These are phyloP conservation scores for Toxostoma redivivum DNA, from an alignment of 2,113 vertebrate genomes.

Conservation along the genomic window DNA sequence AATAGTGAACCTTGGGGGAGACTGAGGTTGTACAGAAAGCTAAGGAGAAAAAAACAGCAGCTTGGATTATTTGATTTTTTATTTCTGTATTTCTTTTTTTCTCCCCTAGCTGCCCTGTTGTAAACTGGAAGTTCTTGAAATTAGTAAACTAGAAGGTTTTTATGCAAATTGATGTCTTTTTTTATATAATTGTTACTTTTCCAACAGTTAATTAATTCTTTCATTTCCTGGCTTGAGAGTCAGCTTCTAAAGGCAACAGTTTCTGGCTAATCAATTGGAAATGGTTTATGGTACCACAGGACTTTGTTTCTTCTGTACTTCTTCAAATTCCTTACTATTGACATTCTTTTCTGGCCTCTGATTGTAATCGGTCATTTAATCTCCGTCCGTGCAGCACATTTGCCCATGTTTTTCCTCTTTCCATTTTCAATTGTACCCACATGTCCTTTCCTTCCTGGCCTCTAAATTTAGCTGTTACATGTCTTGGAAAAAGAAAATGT, in stretches of 20 bases:
- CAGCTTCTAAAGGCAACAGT: background rate
- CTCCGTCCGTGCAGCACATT: background rate
- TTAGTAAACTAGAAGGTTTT: background rate
- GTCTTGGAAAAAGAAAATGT: background rate
- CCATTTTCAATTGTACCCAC: background rate
- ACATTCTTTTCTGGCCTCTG: background rate
- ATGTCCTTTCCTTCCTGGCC: background rate
- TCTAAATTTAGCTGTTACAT: background rate
- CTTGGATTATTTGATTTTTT: background rate
- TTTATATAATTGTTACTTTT: background rate
- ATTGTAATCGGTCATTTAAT: background rate
- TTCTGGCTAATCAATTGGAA: background rate
- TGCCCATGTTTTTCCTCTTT: background rate
- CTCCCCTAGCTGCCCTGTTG: fast-evolving
- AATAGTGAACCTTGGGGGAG: background rate
- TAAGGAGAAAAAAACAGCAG: background rate
- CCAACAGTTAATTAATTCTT: background rate
- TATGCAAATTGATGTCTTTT: background rate
- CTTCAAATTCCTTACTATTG: background rate
- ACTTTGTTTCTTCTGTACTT: background rate
- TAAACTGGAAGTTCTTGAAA: background rate
- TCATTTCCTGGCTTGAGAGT: background rate
- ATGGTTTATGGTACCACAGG: background rate
- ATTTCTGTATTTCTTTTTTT: background rate
- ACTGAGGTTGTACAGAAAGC: background rate